Base-by-base conservation (phyloP, 2,797 vertebrate genomes). In the Pempheris klunzingeri region DNA sequence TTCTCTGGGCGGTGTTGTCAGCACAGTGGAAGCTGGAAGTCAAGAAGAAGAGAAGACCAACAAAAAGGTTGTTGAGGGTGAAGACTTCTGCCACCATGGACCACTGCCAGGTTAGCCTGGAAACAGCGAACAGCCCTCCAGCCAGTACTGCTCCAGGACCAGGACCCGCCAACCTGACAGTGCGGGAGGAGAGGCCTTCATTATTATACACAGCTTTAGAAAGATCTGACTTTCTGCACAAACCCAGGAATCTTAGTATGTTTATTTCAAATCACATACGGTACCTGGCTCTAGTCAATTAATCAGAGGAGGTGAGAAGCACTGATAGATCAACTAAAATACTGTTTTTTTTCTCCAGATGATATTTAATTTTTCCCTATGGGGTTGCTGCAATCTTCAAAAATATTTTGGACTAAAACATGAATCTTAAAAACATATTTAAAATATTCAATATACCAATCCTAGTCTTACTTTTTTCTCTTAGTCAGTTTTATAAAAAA, bases 71-170 rank as follows among this genome's bases (percentile, higher is more conserved):
- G 96, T 99, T 99, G 88, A 99, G 96, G 88, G 97, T 96, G 82
- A 99, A 99, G 94, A 99, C 98, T 94, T 99, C 98, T 0, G 97
- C 97, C 68, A 96, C 85, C 88, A 96, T 92, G 83, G 98, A 97
- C 98, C 98, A 99, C 92, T 98, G 97, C 98, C 98, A 99, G 89
- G 95, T 96, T 78, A 99, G 96, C 83, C 96, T 96, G 87, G 97
- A 98, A 86, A 97, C 95, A 12, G 97, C 96, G 86, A 99, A 99
- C 85, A 96, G 92, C 68, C 98, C 98, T 86, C 96, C 97, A 84
- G 97, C 96, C 93, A 99, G 95, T 76, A 97, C 95, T 60, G 97
- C 97, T 88, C 97, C 97, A 32, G 97, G 96, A 80, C 90, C 94
- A 1, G 96, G 96, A 90, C 97, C 96, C 80, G 95, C 93, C 93